Percentiles rank a stretch among this genome's conserved stretches.
phyloP scores from a whole-genome alignment of 2,888 invertebrate genomes.

The Paralinhomoeus sp. region DNA sequence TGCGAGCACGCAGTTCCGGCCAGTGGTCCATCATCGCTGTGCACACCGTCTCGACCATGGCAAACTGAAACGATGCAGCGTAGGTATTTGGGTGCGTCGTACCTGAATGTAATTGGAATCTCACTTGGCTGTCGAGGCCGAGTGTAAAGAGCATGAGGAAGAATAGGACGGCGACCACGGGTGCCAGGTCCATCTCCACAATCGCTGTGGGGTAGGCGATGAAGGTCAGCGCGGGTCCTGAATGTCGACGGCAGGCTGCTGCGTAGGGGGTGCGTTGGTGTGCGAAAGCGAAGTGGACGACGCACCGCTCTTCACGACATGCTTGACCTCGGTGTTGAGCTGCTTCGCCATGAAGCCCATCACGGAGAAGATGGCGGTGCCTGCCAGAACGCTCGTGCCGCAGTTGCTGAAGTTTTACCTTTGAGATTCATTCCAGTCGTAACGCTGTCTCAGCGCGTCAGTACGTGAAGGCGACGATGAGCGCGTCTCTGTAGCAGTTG shows the following conservation, averaged over 20 bases:
- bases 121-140: slow-evolving; percentile 1
- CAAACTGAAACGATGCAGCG: too few relatives aligned
- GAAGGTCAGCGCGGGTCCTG: slow-evolving; percentile 1
- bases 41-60: slow-evolving; percentile 3
- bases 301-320: slow-evolving; percentile 9
- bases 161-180: neutral
- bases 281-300: neutral
- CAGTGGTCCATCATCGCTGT: slow-evolving; percentile 3
- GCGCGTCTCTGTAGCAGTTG: slow-evolving; percentile 37
- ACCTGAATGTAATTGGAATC: too few relatives aligned
- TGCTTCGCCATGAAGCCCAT: slow-evolving; percentile 11
- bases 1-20: neutral
- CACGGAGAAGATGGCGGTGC: slow-evolving; percentile 13
- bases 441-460: neutral
- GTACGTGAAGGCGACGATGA: slow-evolving; percentile 1
- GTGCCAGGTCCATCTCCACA: neutral
- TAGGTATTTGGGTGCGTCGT: too few relatives aligned
- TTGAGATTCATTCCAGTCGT: neutral
- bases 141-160: slow-evolving; percentile 3
- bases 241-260: neutral
- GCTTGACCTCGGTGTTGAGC: slow-evolving; percentile 1
- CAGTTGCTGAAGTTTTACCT: slow-evolving; percentile 1
- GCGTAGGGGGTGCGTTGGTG: too few relatives aligned
- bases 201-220: slow-evolving; percentile 3
- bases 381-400: slow-evolving; percentile 11